Base-by-base conservation (phyloP, 2,888 invertebrate genomes). In the Apeira syringaria region DNA sequence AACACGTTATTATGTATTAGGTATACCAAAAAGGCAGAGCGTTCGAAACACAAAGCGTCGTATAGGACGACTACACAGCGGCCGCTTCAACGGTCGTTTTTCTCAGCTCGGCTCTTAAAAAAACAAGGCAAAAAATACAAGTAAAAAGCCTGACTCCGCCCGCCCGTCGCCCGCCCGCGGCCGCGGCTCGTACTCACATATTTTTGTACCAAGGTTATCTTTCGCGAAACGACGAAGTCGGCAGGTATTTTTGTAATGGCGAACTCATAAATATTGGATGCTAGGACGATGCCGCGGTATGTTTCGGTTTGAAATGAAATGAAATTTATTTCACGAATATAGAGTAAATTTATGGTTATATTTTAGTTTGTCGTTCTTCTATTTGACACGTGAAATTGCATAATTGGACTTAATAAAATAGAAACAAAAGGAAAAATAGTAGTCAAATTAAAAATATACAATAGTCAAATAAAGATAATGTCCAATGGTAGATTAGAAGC, bases 201-300 rank as follows among this genome's bases (percentile, higher is more conserved):
- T 72, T 72, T 71, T 60, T 61, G 63, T 64, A 64, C 65, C 74
- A 74, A 76, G 76, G 76, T 69, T 75, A 68, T 62, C 61, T 72
- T 72, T 76, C 62, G 71, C 73, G 61, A 53, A 56, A 61, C 60
- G 51, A 54, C 51, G n/a, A n/a, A n/a, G 46, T 47, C 42, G 56
- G 51, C 31, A 41, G 52, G 46, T 46, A 47, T 47, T 45, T 34
- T 33, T 33, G 20, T 42, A 38, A 33, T 39, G 45, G 45, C 39
- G 39, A 40, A 40, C 45, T 46, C 45, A 46, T 46, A 46, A 46
- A 46, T 46, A 46, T 46, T 40, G 39, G 45, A 46, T 39, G 45
- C 35, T 46, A 39, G 38, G 33, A 33, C 20, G 22, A 22, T 33
- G 34, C 20, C 38, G 29, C 34, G 26, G 18, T 39, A 29, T 33